phyloP scores from a whole-genome alignment of 2,888 invertebrate genomes.

The Hemicrepidius hirtus region DNA sequence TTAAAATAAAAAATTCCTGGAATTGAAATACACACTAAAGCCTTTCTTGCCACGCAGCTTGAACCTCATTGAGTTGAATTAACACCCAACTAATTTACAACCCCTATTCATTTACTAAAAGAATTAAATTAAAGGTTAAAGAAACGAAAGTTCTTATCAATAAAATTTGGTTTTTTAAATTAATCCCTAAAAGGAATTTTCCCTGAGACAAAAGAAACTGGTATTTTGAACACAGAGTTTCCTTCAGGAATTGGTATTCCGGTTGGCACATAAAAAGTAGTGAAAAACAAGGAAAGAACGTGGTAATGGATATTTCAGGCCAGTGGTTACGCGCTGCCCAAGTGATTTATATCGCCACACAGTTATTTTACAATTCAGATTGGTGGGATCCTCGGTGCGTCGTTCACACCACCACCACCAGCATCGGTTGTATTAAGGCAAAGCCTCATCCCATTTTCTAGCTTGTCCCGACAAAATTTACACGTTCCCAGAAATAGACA shows the following conservation, averaged over 20 bases:
- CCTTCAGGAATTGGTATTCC: constrained; percentile 1
- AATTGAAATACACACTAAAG: too few relatives aligned
- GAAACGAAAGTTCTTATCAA: too few relatives aligned
- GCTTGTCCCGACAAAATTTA: constrained; percentile 10
- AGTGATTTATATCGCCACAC: constrained; percentile 44
- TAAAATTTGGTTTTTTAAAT: too few relatives aligned
- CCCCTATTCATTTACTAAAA: too few relatives aligned
- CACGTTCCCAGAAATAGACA: background rate
- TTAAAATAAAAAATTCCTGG: too few relatives aligned
- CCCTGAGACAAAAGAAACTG: too few relatives aligned
- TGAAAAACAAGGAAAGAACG: constrained; percentile 27
- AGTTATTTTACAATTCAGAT: constrained; percentile 46
- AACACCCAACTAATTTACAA: too few relatives aligned
- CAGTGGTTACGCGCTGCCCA: constrained; percentile 35
- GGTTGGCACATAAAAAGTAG: constrained; percentile 6
- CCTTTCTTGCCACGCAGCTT: too few relatives aligned
- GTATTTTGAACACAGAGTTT: background rate
- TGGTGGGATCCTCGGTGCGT: constrained; percentile 21
- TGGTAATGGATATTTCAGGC: constrained; percentile 38
- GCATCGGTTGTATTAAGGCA: constrained; percentile 1
- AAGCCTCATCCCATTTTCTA: constrained; percentile 6
- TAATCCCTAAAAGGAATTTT: too few relatives aligned
- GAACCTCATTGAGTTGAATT: too few relatives aligned
- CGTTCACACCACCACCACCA: constrained; percentile 23
- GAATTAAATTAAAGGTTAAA: too few relatives aligned